Base-by-base conservation (phyloP, 2,888 invertebrate genomes). In the Liopterus haemorrhoidalis region DNA sequence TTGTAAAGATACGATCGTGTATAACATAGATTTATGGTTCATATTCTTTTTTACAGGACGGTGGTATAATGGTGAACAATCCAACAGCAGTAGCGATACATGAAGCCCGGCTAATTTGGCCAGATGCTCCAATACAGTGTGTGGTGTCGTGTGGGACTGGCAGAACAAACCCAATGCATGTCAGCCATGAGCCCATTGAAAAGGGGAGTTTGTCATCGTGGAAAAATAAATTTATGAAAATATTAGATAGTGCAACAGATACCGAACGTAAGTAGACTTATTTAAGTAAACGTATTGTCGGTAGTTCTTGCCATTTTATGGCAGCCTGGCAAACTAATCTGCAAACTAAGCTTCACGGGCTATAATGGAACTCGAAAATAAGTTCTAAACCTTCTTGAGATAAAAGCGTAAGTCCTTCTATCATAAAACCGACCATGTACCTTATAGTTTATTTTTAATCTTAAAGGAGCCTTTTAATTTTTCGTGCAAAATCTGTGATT, bases 11-110 rank as follows among this genome's bases (percentile, higher is more conserved):
- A 3, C 31, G 14, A n/a, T 8, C 3, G 15, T 3, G 15, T 4
- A 3, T 31, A 15, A 12, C 15, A 6, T n/a, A 14, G 21, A 12
- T 4, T 9, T 14, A 36, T 11, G 8, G 5, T 19, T 8, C 22
- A 9, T 20, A 2, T 28, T 41, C 31, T 46, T 47, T 51, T 49
- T 61, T 62, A 40, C 57, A 81, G 81, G 88, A 88, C 68, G 85
- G 86, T 51, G 91, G 92, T 19, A 79, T 91, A 56, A 70, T 90
- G 64, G 81, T 83, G 8, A 93, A 92, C 70, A 94, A 93, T 68
- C 92, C 92, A 0, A 81, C 89, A 8, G 88, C 87, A 2, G 79
- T 93, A 5, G 94, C 87, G 0, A 72, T 93, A 30, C 91, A 91
- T 62, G 94, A 94, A 69, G 85, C 89, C 0, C 81, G 81, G 54